phyloP scores from a whole-genome alignment of 2,113 vertebrate genomes.

The Tricholaema leucomelas region DNA sequence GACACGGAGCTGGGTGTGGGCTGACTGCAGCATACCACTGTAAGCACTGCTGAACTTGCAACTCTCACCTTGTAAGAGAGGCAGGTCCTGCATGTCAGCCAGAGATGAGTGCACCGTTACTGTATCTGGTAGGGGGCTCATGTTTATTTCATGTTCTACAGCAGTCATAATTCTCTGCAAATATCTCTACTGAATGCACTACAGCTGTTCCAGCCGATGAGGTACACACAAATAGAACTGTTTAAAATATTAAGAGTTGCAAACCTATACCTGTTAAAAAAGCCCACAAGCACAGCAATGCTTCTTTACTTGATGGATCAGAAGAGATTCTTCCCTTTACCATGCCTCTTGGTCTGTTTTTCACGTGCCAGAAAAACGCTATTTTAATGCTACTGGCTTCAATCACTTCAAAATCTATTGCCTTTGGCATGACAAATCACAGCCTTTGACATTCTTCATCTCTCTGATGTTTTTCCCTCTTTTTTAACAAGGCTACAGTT shows the following conservation, averaged over 20 bases:
- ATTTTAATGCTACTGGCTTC: not conserved
- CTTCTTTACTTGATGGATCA: not conserved
- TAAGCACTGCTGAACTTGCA: not conserved
- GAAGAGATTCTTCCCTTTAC: not conserved
- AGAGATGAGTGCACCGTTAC: not conserved
- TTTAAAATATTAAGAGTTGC: not conserved
- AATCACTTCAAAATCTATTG: not conserved
- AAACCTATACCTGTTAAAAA: not conserved
- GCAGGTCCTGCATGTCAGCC: accelerated
- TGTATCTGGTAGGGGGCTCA: not conserved
- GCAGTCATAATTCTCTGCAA: not conserved
- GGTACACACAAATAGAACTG: not conserved
- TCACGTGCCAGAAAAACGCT: not conserved
- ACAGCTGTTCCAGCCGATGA: not conserved
- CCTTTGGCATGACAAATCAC: not conserved
- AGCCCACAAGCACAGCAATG: not conserved
- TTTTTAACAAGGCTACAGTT: too few relatives aligned
- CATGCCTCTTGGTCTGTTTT: not conserved
- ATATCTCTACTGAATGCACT: not conserved
- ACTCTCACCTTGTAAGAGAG: not conserved
- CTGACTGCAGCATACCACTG: accelerated
- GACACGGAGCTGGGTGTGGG: not conserved
- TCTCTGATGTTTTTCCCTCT: not conserved
- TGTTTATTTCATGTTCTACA: not conserved
- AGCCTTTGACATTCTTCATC: not conserved